Evolutionary conservation across 2,888 invertebrate genomes (phyloP), one percentile per base, ranked within the genome.

Genomic region (Nephrotoma guestfalica): DNA sequence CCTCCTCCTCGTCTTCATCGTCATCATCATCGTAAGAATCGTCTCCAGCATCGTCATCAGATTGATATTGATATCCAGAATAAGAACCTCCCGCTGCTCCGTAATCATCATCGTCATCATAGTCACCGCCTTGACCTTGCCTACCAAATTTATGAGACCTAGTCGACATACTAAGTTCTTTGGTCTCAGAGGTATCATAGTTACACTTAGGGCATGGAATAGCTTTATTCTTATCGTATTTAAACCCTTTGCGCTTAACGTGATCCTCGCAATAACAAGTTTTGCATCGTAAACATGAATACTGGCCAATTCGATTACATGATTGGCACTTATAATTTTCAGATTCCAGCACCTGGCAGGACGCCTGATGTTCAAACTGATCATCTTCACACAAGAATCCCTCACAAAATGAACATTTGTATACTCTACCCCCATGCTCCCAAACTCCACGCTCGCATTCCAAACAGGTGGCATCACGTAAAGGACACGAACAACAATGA

Each of bases 261-360:
- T 99, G 98, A 92, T 98, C 98, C 89, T 98, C 98, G 92, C 98
- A 99, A 92, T 96, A 99, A 91, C 98, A 98, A 3, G 96, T 96
- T 92, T 99, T 99, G 92, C 99, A 99, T 89, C 97, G 94, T 89
- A 99, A 93, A 91, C 98, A 99, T 4, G 98, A 98, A 92, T 97
- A 97, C 92, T 98, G 98, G 0, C 98, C 98, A 88, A 98, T 92
- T 87, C 96, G 96, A 93, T 98, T 98, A 91, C 98, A 98, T 0
- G 98, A 98, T 91, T 97, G 96, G 95, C 99, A 99, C 93, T 99
- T 99, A 91, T 96, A 98, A 89, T 95, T 97, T 92, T 99, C 99
- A 0, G 97, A 95, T 90, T 99, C 98, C 6, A 99, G 92, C 87
- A 98, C 96, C 93, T 99, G 98, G 90, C 98, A 98, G 0, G 97